These are phyloP conservation scores for Nemotelus pantherinus DNA, from an alignment of 2,888 invertebrate species.

Conservation along the genomic window DNA sequence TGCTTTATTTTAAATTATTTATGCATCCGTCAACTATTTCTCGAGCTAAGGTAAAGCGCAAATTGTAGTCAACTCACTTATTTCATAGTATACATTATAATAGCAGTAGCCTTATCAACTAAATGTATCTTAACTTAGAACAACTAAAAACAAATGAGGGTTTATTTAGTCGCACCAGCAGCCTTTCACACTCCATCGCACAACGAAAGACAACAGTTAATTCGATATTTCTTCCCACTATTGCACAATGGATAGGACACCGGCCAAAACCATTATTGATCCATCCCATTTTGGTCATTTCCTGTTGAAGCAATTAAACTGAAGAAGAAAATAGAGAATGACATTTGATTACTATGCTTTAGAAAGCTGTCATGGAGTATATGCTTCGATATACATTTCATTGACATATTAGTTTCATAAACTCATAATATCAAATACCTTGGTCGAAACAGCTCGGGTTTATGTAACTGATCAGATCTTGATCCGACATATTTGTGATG, in stretches of 20 bases:
- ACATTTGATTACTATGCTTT: no score
- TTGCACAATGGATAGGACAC: background rate
- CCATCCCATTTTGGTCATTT: background rate
- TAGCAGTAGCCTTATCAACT: background rate
- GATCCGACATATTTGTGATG: constrained; percentile 85
- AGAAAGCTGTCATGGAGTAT: no score
- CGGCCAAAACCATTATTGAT: background rate
- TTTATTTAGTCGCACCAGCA: constrained; percentile 9
- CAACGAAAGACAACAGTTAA: background rate
- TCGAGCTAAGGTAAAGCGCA: background rate
- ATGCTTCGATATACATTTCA: no score
- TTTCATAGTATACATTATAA: background rate
- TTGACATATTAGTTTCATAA: no score
- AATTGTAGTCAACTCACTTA: background rate
- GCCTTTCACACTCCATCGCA: background rate
- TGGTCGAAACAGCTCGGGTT: constrained; percentile 90
- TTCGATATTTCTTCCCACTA: background rate
- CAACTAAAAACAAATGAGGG: background rate
- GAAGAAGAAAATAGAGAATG: no score
- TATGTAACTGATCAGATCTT: constrained; percentile 87
- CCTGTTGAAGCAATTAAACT: constrained; percentile 57
- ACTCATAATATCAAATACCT: constrained; percentile 64
- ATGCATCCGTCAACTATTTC: background rate
- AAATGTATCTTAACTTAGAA: background rate
- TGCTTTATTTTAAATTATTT: no score